A percentile compares a stretch with the other conserved stretches of the same genome.
phyloP scores from a whole-genome alignment of 2,888 invertebrate species.

The Eulithis prunata region DNA sequence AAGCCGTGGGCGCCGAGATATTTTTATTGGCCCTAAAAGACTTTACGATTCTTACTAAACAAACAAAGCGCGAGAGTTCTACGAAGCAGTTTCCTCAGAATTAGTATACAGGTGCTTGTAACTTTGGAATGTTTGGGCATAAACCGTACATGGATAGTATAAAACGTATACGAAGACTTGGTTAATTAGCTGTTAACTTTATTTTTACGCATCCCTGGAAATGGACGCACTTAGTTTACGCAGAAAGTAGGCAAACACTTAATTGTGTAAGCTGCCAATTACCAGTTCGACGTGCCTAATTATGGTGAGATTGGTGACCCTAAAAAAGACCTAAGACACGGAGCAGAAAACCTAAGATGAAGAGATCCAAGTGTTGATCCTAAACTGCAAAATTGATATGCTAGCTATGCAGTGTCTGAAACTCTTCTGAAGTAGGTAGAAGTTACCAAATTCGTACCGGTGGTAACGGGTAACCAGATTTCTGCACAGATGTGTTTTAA shows the following conservation, averaged over 20 bases:
- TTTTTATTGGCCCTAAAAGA: constrained; percentile 50
- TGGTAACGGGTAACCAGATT: background rate
- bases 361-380: too few species aligned
- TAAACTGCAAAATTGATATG: too few species aligned
- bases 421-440: background rate
- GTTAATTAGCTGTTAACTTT: constrained; percentile 31
- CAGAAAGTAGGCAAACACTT: constrained; percentile 8
- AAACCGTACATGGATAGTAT: constrained; percentile 27
- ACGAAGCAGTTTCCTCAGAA: constrained; percentile 32
- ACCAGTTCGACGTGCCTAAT: too few species aligned
- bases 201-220: constrained; percentile 33
- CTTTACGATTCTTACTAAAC: constrained; percentile 48
- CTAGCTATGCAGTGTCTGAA: background rate
- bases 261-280: too few species aligned
- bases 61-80: constrained; percentile 45
- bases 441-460: background rate
- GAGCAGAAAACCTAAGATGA: too few species aligned
- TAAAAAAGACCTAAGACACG: too few species aligned
- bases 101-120: constrained; percentile 41
- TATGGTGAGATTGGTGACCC: too few species aligned
- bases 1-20: constrained; percentile 45
- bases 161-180: constrained; percentile 19
- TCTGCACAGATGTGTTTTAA: constrained; percentile 2
- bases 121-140: constrained; percentile 36
- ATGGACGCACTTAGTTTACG: background rate